Percentiles rank a stretch among this genome's conserved stretches.
Conservation (phyloP, 2,888 invertebrate genomes). For the Trichogramma evanescens region DNA sequence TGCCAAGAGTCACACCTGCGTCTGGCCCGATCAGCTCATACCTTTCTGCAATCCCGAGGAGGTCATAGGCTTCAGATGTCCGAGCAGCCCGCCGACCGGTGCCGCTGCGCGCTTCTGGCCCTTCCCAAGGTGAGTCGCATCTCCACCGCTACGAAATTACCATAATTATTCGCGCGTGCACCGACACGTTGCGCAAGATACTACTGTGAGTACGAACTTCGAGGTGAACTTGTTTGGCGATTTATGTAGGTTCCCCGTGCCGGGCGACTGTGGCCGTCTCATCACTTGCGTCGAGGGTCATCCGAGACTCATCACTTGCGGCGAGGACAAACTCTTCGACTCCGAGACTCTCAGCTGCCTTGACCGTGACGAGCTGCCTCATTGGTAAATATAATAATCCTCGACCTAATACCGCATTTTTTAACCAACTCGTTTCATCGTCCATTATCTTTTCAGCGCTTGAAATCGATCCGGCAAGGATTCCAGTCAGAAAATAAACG, state of each 20-base stretch:
- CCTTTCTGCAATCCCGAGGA: conserved; percentile 87
- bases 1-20: conserved; percentile 79
- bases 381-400: conserved; percentile 34
- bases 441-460: too few relatives aligned
- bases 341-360: conserved; percentile 77
- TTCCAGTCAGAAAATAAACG: too few relatives aligned
- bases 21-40: conserved; percentile 86
- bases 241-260: conserved; percentile 62
- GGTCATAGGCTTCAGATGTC: conserved; percentile 88
- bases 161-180: too few relatives aligned
- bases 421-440: too few relatives aligned
- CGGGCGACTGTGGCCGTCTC: conserved; percentile 77
- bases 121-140: conserved; percentile 59
- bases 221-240: not conserved
- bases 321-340: conserved; percentile 81
- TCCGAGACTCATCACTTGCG: conserved; percentile 81
- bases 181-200: too few relatives aligned
- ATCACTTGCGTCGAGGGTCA: conserved; percentile 88
- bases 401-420: too few relatives aligned
- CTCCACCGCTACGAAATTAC: too few relatives aligned
- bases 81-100: conserved; percentile 73
- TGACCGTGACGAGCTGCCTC: conserved; percentile 58
- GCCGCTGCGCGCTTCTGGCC: conserved; percentile 86
- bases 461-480: too few relatives aligned
- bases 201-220: too few relatives aligned